Percentiles rank a stretch among this genome's conserved stretches.
These are phyloP conservation scores for Xyrauchen texanus DNA, from an alignment of 2,113 vertebrate species.

Conservation along the genomic window DNA sequence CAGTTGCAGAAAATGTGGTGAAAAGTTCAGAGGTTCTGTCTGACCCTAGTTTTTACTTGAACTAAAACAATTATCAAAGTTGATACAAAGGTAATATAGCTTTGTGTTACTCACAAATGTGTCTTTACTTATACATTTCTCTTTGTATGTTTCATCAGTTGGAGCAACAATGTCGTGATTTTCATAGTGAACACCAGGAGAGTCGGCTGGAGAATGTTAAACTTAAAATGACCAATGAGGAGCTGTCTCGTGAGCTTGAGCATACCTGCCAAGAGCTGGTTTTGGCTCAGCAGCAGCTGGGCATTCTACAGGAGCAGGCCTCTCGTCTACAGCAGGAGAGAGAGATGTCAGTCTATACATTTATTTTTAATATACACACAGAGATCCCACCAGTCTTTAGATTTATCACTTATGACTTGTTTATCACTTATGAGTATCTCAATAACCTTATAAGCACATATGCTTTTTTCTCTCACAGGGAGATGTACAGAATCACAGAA, in stretches of 20 bases:
- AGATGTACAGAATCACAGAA: conserved; percentile 88
- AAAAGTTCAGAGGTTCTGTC: too few relatives aligned
- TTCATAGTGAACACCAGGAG: conserved; percentile 83
- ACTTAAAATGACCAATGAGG: conserved; percentile 85
- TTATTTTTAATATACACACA: not conserved
- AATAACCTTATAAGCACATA: not conserved
- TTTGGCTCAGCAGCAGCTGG: conserved; percentile 82
- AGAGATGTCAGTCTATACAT: conserved; percentile 79
- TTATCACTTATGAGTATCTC: too few relatives aligned
- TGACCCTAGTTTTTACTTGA: too few relatives aligned
- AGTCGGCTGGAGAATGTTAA: conserved; percentile 85
- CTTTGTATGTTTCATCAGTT: conserved; percentile 67
- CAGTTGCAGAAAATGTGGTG: too few relatives aligned
- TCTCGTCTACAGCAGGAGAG: conserved; percentile 82
- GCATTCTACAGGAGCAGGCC: conserved; percentile 81
- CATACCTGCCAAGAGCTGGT: conserved; percentile 77
- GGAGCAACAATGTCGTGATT: conserved; percentile 80
- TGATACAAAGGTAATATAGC: not conserved
- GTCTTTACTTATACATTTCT: not conserved
- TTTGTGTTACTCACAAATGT: not conserved
- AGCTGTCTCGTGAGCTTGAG: conserved; percentile 81
- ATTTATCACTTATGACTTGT: too few relatives aligned
- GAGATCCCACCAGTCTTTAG: too few relatives aligned
- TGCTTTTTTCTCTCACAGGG: conserved; percentile 68
- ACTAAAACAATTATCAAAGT: too few relatives aligned